Conservation (phyloP, 64 coral and sea anemone genomes). For the Actinia tenebrosa region DNA sequence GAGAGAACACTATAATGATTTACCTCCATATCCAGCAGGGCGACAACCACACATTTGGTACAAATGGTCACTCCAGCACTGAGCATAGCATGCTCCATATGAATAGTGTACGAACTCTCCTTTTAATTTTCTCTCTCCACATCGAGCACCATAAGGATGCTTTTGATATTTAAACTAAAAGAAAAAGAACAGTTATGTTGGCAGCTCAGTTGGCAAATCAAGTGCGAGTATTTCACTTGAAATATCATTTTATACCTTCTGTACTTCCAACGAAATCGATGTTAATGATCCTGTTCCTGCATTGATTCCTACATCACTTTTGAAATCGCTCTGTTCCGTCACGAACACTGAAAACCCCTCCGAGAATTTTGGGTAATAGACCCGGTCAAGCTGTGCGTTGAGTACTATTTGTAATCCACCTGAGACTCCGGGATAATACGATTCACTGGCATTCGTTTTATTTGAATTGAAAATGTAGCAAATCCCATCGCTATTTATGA, state of each 20-base stretch:
- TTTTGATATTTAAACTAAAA: too few relatives aligned
- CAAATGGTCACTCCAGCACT: too few relatives aligned
- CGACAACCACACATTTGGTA: too few relatives aligned
- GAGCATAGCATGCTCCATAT: too few relatives aligned
- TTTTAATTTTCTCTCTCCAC: too few relatives aligned
- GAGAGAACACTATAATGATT: too few relatives aligned
- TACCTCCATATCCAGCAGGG: too few relatives aligned
- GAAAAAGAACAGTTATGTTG: not conserved
- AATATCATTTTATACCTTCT: constrained; percentile 34
- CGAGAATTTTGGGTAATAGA: constrained; percentile 27
- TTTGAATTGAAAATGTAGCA: not conserved
- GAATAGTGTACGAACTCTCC: too few relatives aligned
- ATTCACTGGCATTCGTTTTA: not conserved
- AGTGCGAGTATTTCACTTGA: too few relatives aligned
- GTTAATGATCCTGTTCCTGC: constrained; percentile 34
- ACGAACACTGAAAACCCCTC: constrained; percentile 51
- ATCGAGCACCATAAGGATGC: too few relatives aligned
- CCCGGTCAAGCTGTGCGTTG: constrained; percentile 18
- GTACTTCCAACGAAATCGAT: constrained; percentile 24
- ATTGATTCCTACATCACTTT: constrained; percentile 29
- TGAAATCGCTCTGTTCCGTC: constrained; percentile 37
- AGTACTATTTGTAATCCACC: constrained; percentile 44
- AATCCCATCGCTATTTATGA: not conserved
- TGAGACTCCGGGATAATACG: not conserved
- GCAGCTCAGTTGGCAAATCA: too few relatives aligned